Conservation (phyloP, 2,797 vertebrate genomes). For the Cuniculus paca region DNA sequence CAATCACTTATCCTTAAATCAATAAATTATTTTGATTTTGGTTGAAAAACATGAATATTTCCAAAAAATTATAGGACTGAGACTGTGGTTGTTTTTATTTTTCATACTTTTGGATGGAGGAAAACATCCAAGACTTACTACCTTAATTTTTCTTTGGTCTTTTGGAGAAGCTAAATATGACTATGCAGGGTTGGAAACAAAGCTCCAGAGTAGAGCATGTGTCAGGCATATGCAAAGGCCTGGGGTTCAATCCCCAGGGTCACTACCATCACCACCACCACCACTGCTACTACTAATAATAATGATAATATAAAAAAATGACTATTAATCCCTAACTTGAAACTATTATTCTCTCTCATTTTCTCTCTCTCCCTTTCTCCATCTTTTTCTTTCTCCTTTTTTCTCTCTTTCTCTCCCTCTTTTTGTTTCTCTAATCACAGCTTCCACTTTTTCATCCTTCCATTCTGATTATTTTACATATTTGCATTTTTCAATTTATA, state of each 20-base stretch:
- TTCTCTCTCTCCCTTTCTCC: no score
- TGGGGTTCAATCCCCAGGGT: not conserved
- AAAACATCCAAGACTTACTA: not conserved
- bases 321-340: not conserved
- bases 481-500: not conserved
- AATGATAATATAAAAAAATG: not conserved
- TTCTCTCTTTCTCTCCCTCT: not conserved
- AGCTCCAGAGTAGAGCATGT: not conserved
- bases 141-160: constrained; percentile 15
- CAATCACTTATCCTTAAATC: constrained; percentile 15
- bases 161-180: constrained; percentile 43
- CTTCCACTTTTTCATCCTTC: not conserved
- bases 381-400: not conserved
- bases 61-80: not conserved
- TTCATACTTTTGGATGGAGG: not conserved
- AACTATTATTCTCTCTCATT: not conserved
- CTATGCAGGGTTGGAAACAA: not conserved
- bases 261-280: not conserved
- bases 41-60: constrained; percentile 49
- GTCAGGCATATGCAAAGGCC: not conserved
- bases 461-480: constrained; percentile 17
- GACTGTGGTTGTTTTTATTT: not conserved
- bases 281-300: not conserved
- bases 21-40: not conserved
- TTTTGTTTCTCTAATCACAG: not conserved